Evolutionary conservation across 2,888 invertebrate species (phyloP).

Genomic region (Sympetrum striolatum): DNA sequence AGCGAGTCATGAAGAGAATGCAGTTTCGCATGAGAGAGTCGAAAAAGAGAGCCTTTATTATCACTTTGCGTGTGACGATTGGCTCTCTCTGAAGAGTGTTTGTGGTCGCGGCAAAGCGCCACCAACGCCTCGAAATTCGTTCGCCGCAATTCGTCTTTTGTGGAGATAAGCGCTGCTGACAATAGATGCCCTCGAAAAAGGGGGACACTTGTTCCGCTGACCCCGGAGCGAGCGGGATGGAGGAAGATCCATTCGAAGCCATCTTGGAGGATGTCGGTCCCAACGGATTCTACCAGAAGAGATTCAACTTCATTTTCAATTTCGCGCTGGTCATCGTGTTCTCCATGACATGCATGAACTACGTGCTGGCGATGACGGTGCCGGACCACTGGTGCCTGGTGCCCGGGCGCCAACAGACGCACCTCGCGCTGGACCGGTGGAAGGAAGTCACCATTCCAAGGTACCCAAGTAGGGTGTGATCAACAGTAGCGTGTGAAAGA

Average conservation of each 20-base stretch:
- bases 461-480: constrained; percentile 10
- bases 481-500: too few relatives aligned
- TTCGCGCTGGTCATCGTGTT: constrained; percentile 52
- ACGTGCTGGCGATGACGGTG: constrained; percentile 53
- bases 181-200: too few relatives aligned
- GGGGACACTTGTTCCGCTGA: too few relatives aligned
- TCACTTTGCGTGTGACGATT: too few relatives aligned
- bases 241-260: constrained; percentile 61
- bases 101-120: too few relatives aligned
- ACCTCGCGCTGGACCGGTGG: constrained; percentile 51
- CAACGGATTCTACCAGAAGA: constrained; percentile 58
- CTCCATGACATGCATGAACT: constrained; percentile 52
- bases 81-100: too few relatives aligned
- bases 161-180: too few relatives aligned
- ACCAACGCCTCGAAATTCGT: too few relatives aligned
- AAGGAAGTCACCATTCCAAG: constrained; percentile 53
- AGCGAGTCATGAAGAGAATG: too few relatives aligned
- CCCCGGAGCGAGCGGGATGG: constrained; percentile 45
- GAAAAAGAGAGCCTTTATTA: too few relatives aligned
- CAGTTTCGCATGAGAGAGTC: too few relatives aligned
- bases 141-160: too few relatives aligned
- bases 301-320: constrained; percentile 52
- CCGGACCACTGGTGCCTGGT: constrained; percentile 55
- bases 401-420: constrained; percentile 50
- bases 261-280: constrained; percentile 63